phyloP scores from a whole-genome alignment of 1,140 invertebrate genomes.

The Drosophila paulistorum region DNA sequence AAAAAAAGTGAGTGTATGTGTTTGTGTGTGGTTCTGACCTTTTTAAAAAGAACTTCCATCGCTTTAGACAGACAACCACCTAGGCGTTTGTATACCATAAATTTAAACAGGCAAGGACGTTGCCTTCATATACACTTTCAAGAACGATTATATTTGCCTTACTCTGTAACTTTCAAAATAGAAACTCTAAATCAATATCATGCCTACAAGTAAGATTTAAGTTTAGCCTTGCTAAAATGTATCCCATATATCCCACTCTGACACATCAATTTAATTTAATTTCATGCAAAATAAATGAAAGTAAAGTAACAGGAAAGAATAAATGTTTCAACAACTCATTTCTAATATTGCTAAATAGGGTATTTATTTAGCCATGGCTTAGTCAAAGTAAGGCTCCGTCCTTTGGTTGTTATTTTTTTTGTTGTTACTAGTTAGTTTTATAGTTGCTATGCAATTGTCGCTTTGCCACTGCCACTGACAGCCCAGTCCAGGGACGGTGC shows the following conservation, averaged over 20 bases:
- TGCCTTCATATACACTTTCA: not conserved
- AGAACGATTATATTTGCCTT: no score
- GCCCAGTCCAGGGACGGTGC: conserved; percentile 31
- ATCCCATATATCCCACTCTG: no score
- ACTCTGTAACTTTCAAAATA: no score
- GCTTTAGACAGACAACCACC: conserved; percentile 60
- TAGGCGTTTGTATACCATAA: conserved; percentile 62
- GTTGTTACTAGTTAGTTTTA: conserved; percentile 14
- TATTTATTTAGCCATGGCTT: not conserved
- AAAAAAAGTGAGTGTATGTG: conserved; percentile 9
- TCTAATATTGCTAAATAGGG: not conserved
- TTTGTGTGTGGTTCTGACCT: conserved; percentile 62
- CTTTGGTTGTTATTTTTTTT: not conserved
- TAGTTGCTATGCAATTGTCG: conserved; percentile 65
- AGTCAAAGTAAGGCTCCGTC: not conserved
- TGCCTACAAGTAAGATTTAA: no score
- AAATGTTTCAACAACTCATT: no score
- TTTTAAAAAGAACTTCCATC: conserved; percentile 58
- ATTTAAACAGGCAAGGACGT: conserved; percentile 67
- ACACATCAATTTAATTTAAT: no score
- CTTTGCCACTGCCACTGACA: conserved; percentile 58
- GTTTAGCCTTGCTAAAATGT: no score
- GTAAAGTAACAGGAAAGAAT: no score
- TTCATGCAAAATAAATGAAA: no score
- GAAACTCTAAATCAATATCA: no score